A percentile compares a stretch with the other conserved stretches of the same genome.
Evolutionary conservation across 2,113 vertebrate species (phyloP).

Genomic region (Ophthalmolycus amberensis): DNA sequence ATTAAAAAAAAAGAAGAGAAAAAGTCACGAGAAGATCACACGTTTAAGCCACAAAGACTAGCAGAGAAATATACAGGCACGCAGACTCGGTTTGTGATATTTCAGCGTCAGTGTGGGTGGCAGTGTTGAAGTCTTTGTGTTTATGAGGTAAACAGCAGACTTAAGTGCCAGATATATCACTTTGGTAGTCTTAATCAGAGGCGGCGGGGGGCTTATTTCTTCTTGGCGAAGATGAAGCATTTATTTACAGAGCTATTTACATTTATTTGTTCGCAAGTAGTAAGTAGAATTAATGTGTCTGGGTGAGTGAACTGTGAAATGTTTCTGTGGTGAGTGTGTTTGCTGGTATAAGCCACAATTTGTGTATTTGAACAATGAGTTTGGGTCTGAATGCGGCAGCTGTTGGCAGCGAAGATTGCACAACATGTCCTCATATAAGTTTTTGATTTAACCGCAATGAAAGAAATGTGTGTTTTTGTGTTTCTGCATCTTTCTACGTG

Average conservation of each 20-base stretch:
- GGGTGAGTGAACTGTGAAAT: constrained; percentile 71
- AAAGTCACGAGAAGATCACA: constrained; percentile 31
- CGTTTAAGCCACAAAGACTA: constrained; percentile 39
- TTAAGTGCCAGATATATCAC: constrained; percentile 81
- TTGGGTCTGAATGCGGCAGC: background rate
- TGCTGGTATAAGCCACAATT: constrained; percentile 38
- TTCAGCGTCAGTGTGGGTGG: constrained; percentile 69
- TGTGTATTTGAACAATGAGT: constrained; percentile 35
- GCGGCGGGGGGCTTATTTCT: constrained; percentile 75
- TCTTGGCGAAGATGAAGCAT: constrained; percentile 75
- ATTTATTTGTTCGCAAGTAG: constrained; percentile 75
- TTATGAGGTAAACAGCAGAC: constrained; percentile 79
- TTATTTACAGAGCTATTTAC: constrained; percentile 81
- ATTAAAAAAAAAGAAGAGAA: constrained; percentile 4
- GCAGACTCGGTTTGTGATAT: constrained; percentile 56
- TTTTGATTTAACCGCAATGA: background rate
- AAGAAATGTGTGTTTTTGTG: constrained; percentile 5
- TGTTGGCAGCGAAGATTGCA: constrained; percentile 7
- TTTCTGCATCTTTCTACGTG: background rate
- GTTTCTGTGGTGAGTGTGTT: constrained; percentile 57
- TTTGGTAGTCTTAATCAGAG: constrained; percentile 79
- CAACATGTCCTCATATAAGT: background rate
- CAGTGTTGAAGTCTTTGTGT: constrained; percentile 70
- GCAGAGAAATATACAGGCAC: constrained; percentile 31
- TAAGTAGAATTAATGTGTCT: constrained; percentile 77